phyloP scores from a whole-genome alignment of 1,140 invertebrate species.

The Philotrypesis tridentata region DNA sequence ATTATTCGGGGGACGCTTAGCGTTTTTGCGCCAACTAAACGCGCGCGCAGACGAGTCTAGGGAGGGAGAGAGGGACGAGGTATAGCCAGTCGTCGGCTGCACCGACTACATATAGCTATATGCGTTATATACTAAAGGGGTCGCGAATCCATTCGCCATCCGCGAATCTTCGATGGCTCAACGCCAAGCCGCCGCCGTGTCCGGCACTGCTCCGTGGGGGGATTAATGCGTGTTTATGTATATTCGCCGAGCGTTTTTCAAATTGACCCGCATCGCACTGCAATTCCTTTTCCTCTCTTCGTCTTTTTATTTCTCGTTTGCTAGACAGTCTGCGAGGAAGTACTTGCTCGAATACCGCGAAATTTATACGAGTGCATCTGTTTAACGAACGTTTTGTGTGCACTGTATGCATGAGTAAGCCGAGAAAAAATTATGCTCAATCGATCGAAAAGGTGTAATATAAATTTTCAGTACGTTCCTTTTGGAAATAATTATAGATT shows the following conservation, averaged over 20 bases:
- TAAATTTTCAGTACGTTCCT: too few species aligned
- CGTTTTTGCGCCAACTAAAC: slow-evolving; percentile 63
- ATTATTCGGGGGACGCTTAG: slow-evolving; percentile 69
- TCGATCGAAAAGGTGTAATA: too few species aligned
- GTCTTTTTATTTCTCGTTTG: slow-evolving; percentile 19
- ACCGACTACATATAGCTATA: too few species aligned
- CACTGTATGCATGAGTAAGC: too few species aligned
- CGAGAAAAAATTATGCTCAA: too few species aligned
- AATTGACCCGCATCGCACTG: slow-evolving; percentile 57
- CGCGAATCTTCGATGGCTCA: slow-evolving; percentile 67
- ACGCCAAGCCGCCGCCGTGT: slow-evolving; percentile 61
- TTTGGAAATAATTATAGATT: too few species aligned
- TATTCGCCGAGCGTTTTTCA: slow-evolving; percentile 57
- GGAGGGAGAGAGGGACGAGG: background rate
- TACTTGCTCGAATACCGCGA: background rate
- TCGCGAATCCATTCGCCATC: slow-evolving; percentile 57
- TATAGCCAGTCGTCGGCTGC: too few species aligned
- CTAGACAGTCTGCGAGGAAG: background rate
- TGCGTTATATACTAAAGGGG: background rate
- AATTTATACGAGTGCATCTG: background rate
- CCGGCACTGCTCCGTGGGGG: background rate
- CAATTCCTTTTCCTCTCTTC: slow-evolving; percentile 8
- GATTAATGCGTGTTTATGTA: slow-evolving; percentile 69
- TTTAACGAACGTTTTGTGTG: background rate
- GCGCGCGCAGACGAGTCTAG: too few species aligned